phyloP scores from a whole-genome alignment of 2,113 vertebrate genomes.

The Neoarius graeffei region DNA sequence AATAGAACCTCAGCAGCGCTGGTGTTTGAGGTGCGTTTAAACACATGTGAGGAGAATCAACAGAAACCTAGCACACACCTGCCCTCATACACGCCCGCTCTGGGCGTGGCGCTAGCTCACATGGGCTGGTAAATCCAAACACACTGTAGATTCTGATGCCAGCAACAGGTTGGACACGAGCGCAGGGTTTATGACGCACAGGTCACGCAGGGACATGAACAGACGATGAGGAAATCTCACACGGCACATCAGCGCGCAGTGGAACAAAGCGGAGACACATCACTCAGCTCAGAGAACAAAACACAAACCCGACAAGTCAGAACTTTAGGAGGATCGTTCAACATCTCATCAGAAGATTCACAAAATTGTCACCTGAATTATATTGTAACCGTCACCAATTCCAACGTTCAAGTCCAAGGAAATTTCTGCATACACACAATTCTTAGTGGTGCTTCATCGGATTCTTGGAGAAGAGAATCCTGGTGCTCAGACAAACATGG shows the following conservation, averaged over 20 bases:
- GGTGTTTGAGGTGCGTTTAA: conserved; percentile 2
- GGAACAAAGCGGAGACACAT: not conserved
- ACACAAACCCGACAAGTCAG: not conserved
- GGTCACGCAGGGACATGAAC: not conserved
- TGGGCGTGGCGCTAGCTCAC: not conserved
- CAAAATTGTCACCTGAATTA: not conserved
- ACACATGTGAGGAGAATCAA: not conserved
- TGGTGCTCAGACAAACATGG: not conserved
- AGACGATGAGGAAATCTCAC: not conserved
- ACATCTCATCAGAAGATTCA: not conserved
- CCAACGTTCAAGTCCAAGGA: not conserved
- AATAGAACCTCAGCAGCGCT: not conserved
- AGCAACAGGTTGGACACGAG: not conserved
- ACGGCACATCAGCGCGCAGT: not conserved
- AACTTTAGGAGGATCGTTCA: no score
- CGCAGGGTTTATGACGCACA: not conserved
- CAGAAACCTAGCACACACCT: not conserved
- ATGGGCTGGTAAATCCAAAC: conserved; percentile 1
- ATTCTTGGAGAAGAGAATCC: not conserved
- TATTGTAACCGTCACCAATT: not conserved
- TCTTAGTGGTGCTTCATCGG: not conserved
- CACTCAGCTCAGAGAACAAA: not conserved
- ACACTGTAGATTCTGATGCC: not conserved
- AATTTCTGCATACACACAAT: not conserved
- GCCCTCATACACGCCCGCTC: not conserved